A percentile compares a stretch with the other conserved stretches of the same genome.
Conservation (phyloP, 1,140 invertebrate genomes). For the Megathymus violae region DNA sequence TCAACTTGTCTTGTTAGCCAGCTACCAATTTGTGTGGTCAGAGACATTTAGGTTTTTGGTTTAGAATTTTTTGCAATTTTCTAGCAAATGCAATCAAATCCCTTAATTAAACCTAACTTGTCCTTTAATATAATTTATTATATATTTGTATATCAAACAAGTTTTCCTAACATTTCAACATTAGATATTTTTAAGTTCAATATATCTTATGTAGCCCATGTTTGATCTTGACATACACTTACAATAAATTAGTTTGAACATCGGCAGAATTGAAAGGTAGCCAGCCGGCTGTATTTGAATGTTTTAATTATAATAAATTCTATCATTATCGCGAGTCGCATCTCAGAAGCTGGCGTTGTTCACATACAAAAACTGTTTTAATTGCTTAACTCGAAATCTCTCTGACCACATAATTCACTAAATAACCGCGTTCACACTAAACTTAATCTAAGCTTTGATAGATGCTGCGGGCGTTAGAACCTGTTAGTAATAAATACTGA, state of each 20-base stretch:
- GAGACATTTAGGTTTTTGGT: slow-evolving; percentile 20
- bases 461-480: slow-evolving; percentile 40
- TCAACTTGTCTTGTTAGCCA: slow-evolving; percentile 53
- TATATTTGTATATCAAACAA: too few relatives aligned
- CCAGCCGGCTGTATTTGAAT: slow-evolving; percentile 16
- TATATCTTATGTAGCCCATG: too few relatives aligned
- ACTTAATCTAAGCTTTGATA: slow-evolving; percentile 39
- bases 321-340: slow-evolving; percentile 48
- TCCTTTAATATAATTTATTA: too few relatives aligned
- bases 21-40: slow-evolving; percentile 68
- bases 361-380: slow-evolving; percentile 66
- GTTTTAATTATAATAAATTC: slow-evolving; percentile 37
- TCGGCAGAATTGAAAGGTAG: slow-evolving; percentile 1
- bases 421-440: slow-evolving; percentile 61
- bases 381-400: slow-evolving; percentile 70
- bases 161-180: too few relatives aligned
- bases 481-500: slow-evolving; percentile 78
- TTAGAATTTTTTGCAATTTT: too few relatives aligned
- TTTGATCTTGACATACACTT: neutral
- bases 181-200: too few relatives aligned
- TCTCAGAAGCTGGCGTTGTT: slow-evolving; percentile 53
- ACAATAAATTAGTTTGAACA: slow-evolving; percentile 6
- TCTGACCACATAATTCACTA: slow-evolving; percentile 68
- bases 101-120: too few relatives aligned
- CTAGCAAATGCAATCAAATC: too few relatives aligned